phyloP scores from a whole-genome alignment of 1,140 invertebrate species.

The Conus ventricosus region DNA sequence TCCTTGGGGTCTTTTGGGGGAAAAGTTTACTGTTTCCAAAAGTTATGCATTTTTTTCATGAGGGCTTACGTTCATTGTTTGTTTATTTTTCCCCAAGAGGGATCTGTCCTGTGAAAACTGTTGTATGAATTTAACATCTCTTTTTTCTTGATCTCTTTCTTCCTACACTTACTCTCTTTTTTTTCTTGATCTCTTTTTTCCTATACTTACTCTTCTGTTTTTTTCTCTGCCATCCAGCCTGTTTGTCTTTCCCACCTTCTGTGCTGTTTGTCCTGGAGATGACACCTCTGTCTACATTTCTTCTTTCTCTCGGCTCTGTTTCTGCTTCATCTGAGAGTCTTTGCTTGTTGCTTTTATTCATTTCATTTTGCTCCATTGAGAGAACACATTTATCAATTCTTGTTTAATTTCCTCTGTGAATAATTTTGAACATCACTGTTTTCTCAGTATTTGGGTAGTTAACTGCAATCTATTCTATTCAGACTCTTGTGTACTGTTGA shows the following conservation, averaged over 20 bases:
- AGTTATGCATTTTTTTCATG: constrained; percentile 5
- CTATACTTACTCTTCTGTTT: background rate
- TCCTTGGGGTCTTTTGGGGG: background rate
- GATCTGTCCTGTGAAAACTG: background rate
- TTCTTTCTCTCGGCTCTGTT: background rate
- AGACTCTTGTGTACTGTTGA: background rate
- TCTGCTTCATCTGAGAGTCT: constrained; percentile 4
- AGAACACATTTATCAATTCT: background rate
- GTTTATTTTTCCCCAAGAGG: background rate
- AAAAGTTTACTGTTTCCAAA: background rate
- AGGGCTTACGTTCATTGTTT: background rate
- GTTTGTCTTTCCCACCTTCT: constrained; percentile 1
- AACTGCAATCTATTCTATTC: background rate
- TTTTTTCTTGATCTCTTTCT: background rate
- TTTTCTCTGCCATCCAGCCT: background rate
- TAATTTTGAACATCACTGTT: no score
- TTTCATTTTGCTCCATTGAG: background rate
- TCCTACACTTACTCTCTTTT: background rate
- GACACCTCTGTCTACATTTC: background rate
- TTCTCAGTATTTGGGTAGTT: no score
- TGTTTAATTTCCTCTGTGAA: background rate
- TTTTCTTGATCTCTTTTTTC: background rate
- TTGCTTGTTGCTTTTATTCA: constrained; percentile 4
- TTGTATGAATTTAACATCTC: background rate
- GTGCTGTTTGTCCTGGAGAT: background rate